Evolutionary conservation across 1,140 invertebrate species (phyloP).

Genomic region (Lordiphosa collinella): DNA sequence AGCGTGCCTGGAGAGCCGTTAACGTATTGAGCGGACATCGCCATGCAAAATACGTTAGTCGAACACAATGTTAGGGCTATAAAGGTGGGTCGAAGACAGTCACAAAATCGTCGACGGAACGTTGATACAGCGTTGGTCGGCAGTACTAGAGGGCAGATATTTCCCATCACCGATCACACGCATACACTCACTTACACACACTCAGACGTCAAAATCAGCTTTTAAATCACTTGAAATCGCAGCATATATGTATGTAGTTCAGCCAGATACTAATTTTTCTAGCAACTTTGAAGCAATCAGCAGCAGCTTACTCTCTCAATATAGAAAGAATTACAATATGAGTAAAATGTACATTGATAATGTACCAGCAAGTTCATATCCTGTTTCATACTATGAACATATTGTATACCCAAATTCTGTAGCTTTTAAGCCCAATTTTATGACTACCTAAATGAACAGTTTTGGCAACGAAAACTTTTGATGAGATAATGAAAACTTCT

Average conservation of each 20-base stretch:
- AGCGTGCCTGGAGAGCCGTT: too few relatives aligned
- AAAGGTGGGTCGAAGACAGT: too few relatives aligned
- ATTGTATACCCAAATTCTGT: constrained; percentile 44
- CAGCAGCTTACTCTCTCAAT: constrained; percentile 41
- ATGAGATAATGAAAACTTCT: constrained; percentile 37
- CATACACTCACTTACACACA: constrained; percentile 28
- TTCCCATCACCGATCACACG: constrained; percentile 1
- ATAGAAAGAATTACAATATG: constrained; percentile 7
- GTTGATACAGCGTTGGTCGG: too few relatives aligned
- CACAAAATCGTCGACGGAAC: too few relatives aligned
- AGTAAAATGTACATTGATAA: background rate
- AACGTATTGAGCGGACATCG: too few relatives aligned
- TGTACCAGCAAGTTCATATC: constrained; percentile 49
- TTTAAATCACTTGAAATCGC: constrained; percentile 65
- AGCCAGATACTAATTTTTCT: constrained; percentile 68
- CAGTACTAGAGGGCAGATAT: too few relatives aligned
- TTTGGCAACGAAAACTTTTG: constrained; percentile 10
- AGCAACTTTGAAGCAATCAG: constrained; percentile 75
- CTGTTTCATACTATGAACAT: constrained; percentile 55
- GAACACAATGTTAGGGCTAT: too few relatives aligned
- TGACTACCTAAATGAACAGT: constrained; percentile 27
- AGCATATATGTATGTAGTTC: constrained; percentile 20
- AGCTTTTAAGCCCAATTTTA: constrained; percentile 49
- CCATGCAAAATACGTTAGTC: too few relatives aligned
- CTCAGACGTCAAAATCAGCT: constrained; percentile 62